These are phyloP conservation scores for Danionella dracula DNA, from an alignment of 2,797 vertebrate genomes.

Conservation along the genomic window DNA sequence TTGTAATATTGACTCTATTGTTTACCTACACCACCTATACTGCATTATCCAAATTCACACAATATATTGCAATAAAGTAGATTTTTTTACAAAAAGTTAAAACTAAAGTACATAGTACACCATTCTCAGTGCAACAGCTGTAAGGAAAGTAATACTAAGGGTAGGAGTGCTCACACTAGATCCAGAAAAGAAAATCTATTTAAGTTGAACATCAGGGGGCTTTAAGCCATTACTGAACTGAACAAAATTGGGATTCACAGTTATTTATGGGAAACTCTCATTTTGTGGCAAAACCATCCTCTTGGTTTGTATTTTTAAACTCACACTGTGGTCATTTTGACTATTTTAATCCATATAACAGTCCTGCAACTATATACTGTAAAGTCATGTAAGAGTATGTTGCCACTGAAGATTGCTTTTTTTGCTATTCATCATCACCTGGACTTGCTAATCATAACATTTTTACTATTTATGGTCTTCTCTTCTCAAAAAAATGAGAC, in stretches of 20 bases:
- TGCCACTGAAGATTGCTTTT: neutral
- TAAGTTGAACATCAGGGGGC: neutral
- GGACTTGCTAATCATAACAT: too few relatives aligned
- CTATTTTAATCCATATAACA: neutral
- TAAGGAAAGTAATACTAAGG: too few relatives aligned
- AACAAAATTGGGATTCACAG: neutral
- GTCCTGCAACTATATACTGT: neutral
- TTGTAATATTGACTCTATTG: too few relatives aligned
- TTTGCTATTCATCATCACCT: too few relatives aligned
- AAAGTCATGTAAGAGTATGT: neutral
- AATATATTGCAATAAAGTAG: too few relatives aligned
- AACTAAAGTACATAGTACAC: too few relatives aligned
- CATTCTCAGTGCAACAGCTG: too few relatives aligned
- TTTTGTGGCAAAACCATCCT: neutral
- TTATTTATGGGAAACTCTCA: neutral
- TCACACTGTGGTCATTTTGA: neutral
- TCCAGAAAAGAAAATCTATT: too few relatives aligned
- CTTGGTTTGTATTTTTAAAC: neutral
- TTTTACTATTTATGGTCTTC: neutral
- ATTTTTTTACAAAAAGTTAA: too few relatives aligned
- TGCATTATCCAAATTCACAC: too few relatives aligned
- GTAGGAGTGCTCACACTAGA: too few relatives aligned
- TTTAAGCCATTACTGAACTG: neutral
- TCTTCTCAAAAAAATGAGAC: conserved; percentile 1
- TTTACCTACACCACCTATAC: too few relatives aligned